Conservation (phyloP, 2,888 invertebrate genomes). For the Acholoe squamosa region DNA sequence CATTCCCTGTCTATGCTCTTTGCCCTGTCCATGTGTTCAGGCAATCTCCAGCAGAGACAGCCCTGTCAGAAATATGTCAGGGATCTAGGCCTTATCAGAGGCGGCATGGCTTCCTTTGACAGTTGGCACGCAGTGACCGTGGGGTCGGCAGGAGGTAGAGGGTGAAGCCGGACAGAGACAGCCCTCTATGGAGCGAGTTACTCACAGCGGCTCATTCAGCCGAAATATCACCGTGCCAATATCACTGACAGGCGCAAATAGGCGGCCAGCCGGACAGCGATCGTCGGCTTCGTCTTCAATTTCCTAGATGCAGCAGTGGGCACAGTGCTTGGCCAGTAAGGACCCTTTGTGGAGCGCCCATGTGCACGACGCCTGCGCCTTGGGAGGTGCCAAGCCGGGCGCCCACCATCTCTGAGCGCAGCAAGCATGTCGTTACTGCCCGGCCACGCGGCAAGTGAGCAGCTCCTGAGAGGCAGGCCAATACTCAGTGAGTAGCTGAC, state of each 20-base stretch:
- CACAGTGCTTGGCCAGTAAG: conserved; percentile 31
- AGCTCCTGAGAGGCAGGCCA: neutral
- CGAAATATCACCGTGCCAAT: conserved; percentile 34
- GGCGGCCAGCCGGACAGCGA: neutral
- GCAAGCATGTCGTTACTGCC: conserved; percentile 19
- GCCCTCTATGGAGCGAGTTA: neutral
- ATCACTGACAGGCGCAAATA: neutral
- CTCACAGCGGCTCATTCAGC: conserved; percentile 1
- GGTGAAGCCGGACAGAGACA: neutral
- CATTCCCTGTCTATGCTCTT: neutral
- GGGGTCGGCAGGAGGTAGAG: neutral
- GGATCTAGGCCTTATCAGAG: neutral
- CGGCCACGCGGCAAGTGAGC: neutral
- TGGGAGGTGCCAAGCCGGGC: conserved; percentile 26
- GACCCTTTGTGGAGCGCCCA: conserved; percentile 44
- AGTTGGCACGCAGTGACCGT: conserved; percentile 10
- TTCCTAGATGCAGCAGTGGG: conserved; percentile 30
- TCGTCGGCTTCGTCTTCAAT: conserved; percentile 40
- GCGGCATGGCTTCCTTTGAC: neutral
- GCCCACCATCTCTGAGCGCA: neutral
- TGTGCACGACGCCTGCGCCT: neutral
- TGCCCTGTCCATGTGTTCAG: neutral
- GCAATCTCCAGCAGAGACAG: neutral
- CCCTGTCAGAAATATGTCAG: neutral
- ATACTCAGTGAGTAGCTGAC: neutral